A percentile compares a stretch with the other conserved stretches of the same genome.
Conservation (phyloP, 2,888 invertebrate species). For the Campoplex nolae region DNA sequence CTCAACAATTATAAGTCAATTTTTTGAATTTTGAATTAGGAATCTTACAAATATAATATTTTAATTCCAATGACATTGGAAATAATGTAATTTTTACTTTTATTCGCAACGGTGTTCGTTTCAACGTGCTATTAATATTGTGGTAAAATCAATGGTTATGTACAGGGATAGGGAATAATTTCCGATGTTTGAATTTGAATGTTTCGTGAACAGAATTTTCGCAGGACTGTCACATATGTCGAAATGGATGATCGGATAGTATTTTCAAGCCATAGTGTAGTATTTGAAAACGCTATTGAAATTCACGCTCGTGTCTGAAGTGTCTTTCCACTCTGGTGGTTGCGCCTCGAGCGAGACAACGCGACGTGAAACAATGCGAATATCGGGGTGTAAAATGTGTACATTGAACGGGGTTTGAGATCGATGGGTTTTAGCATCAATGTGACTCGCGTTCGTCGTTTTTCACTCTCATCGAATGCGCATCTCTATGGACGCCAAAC, state of each 20-base stretch:
- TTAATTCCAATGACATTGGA: neutral
- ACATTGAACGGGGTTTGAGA: conserved; percentile 28
- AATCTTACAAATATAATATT: neutral
- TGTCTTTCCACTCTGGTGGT: conserved; percentile 41
- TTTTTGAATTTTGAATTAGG: neutral
- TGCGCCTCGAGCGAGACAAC: conserved; percentile 50
- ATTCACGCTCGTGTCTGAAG: conserved; percentile 59
- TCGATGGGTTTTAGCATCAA: conserved; percentile 34
- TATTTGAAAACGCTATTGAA: conserved; percentile 56
- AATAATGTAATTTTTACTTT: neutral
- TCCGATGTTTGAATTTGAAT: conserved; percentile 11
- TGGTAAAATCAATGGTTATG: no score
- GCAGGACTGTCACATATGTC: conserved; percentile 23
- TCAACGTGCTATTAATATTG: neutral
- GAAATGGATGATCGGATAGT: conserved; percentile 55
- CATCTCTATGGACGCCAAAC: conserved; percentile 3
- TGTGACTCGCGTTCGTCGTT: conserved; percentile 18
- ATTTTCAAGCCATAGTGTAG: conserved; percentile 39
- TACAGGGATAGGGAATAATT: neutral
- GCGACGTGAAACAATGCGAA: conserved; percentile 53
- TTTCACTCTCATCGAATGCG: conserved; percentile 5
- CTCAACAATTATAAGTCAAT: neutral
- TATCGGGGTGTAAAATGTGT: conserved; percentile 57
- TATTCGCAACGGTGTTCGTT: neutral
- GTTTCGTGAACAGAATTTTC: conserved; percentile 2